phyloP scores from a whole-genome alignment of 2,888 invertebrate species.

The Sminthurides aquaticus region DNA sequence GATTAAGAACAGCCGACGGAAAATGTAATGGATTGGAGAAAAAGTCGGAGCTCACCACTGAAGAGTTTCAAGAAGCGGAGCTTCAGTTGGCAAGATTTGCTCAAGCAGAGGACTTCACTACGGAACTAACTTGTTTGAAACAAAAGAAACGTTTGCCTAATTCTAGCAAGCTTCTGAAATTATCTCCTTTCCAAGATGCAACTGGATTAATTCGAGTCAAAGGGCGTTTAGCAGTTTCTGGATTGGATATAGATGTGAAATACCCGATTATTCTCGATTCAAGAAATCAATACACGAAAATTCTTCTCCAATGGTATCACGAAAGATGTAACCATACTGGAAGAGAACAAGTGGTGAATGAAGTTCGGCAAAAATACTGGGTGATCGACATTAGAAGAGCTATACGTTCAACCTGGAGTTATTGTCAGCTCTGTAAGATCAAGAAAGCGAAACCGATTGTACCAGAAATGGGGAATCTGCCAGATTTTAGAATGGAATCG shows the following conservation, averaged over 20 bases:
- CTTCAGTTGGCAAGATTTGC: too few species aligned
- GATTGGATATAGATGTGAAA: neutral
- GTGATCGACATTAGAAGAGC: neutral
- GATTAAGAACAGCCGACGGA: too few species aligned
- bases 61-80: too few species aligned
- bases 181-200: too few species aligned
- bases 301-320: neutral
- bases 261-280: neutral
- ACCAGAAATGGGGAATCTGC: neutral
- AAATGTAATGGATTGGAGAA: too few species aligned
- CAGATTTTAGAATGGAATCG: neutral
- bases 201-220: too few species aligned
- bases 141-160: too few species aligned
- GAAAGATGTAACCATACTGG: neutral
- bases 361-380: neutral
- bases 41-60: too few species aligned
- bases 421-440: neutral
- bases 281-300: neutral
- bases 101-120: too few species aligned
- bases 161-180: too few species aligned
- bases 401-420: neutral
- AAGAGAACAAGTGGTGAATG: constrained; percentile 1
- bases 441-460: neutral
- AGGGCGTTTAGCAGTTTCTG: neutral
- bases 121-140: too few species aligned